phyloP scores from a whole-genome alignment of 2,113 vertebrate genomes.

The Ancistrus triradiatus region DNA sequence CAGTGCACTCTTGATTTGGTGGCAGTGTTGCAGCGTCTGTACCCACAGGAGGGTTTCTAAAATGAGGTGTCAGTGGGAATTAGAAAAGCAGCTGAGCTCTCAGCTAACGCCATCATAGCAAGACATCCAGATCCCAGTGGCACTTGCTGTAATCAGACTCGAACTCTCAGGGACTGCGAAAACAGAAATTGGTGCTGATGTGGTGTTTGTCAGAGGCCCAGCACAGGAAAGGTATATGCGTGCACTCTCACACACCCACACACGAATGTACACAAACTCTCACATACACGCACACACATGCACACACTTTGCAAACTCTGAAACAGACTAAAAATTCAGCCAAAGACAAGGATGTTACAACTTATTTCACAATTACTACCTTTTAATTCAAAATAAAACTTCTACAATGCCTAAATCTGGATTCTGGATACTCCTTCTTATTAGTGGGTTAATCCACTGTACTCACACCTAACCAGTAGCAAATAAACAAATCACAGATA shows the following conservation, averaged over 20 bases:
- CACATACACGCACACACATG: background rate
- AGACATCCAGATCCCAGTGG: conserved; percentile 75
- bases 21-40: conserved; percentile 45
- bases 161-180: conserved; percentile 76
- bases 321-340: no score
- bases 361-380: no score
- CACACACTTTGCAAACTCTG: background rate
- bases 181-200: conserved; percentile 82
- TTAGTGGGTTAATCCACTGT: no score
- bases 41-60: conserved; percentile 79
- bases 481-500: no score
- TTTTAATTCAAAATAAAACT: no score
- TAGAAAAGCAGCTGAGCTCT: conserved; percentile 73
- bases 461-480: no score
- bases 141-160: conserved; percentile 80
- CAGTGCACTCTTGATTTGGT: conserved; percentile 17
- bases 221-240: conserved; percentile 47
- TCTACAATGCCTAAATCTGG: no score
- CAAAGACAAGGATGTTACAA: conserved; percentile 9
- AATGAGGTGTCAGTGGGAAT: conserved; percentile 95
- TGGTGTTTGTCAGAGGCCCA: conserved; percentile 71
- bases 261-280: no score
- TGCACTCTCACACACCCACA: conserved; percentile 12
- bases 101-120: conserved; percentile 68
- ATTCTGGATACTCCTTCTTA: no score